Conservation (phyloP, 37 sponge, comb jelly and placozoan genomes). For the Axinella damicornis region DNA sequence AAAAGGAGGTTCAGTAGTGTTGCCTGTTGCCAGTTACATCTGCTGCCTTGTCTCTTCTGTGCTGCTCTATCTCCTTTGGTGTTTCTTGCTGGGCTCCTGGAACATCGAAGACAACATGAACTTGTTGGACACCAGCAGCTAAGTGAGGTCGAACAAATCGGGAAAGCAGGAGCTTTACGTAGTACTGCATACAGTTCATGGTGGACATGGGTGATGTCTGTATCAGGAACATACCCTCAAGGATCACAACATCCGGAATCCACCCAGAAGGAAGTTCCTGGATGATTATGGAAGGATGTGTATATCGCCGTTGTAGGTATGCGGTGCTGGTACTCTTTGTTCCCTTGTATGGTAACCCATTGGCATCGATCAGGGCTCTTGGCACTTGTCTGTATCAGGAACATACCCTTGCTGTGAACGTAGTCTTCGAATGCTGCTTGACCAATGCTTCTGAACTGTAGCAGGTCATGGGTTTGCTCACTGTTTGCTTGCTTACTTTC, state of each 20-base stretch:
- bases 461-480: conserved; percentile 11
- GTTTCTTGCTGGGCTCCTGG: neutral
- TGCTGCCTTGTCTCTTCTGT: too few species aligned
- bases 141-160: neutral
- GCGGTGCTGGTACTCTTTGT: neutral
- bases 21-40: too few species aligned
- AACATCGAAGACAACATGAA: neutral
- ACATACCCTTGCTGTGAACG: neutral
- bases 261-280: neutral
- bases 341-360: neutral
- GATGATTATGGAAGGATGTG: neutral
- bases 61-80: neutral
- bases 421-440: neutral
- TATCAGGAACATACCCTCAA: conserved; percentile 18
- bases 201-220: neutral
- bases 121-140: neutral
- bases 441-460: neutral
- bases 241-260: neutral
- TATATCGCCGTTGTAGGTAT: neutral
- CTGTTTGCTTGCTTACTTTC: neutral
- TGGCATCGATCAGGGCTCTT: neutral
- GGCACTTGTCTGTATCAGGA: neutral
- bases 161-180: neutral
- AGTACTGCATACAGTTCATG: neutral
- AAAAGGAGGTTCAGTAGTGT: too few species aligned